Base-by-base conservation (phyloP, 2,888 invertebrate genomes). In the Punctoribates punctum region DNA sequence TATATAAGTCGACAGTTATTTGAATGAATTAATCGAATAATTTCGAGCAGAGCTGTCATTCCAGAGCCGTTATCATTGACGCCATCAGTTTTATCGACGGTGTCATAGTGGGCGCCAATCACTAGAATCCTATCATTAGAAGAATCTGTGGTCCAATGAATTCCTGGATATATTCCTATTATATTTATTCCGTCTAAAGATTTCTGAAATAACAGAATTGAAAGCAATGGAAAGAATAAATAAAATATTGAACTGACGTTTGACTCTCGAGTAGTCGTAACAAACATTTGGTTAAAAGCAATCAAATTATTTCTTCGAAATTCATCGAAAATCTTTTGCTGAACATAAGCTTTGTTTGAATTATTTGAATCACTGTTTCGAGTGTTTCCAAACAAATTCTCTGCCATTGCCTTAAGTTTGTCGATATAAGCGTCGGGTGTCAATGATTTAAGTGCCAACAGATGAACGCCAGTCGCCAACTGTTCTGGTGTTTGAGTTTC, bases 61-160 rank as follows among this genome's bases (percentile, higher is more conserved):
- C 83, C 83, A 6, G 82, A 83, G 5, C 83, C 83, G 80, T 83
- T 83, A 78, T 83, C 83, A 78, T 83, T 80, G 25, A 81, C 79
- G 75, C 81, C 81, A 70, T 79, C 77, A 13, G 81, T 81, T 60
- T 80, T 80, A 38, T 80, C 79, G 2, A 82, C 82, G 4, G 83
- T 83, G 78, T 83, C 83, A 79, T 82, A 82, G 78, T 83, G 83
- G 4, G 83, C 83, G 6, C 83, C 83, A n/a, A 83, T 79, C 8
- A 83, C 78, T 17, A 83, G 73, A 0, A 83, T 82, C 65, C 79
- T 77, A 78, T 83, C 83, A 46, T 81, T 79, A 8, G 34, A 34
- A 34, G 4, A 5, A n/a, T 79, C 62, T 0, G 82, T 82, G 0
- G 81, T 81, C 82, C 82, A 82, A 51, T 81, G 79, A 6, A 77